phyloP scores from a whole-genome alignment of 2,797 vertebrate genomes.

The Artibeus lituratus region DNA sequence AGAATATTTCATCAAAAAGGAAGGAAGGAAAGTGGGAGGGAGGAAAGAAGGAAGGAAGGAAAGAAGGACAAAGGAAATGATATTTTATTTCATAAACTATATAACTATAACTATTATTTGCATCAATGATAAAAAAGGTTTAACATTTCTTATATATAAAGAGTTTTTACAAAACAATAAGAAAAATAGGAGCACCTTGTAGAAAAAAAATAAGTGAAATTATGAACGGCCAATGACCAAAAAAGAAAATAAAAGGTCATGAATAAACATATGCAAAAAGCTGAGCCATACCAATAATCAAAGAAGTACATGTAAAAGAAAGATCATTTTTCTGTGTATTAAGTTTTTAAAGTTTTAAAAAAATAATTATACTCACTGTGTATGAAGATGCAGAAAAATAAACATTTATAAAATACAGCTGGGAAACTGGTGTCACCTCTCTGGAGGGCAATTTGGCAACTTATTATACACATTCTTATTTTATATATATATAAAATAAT shows the following conservation, averaged over 20 bases:
- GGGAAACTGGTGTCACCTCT: background rate
- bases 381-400: background rate
- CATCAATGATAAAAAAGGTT: background rate
- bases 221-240: background rate
- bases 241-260: background rate
- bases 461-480: background rate
- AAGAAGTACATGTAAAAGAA: background rate
- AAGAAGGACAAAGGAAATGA: background rate
- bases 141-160: background rate
- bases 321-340: background rate
- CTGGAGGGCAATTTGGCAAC: background rate
- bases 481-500: slow-evolving; percentile 11
- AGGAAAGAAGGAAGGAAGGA: rapidly evolving
- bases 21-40: background rate
- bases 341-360: background rate
- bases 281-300: background rate
- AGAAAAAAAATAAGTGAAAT: background rate
- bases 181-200: background rate
- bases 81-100: background rate
- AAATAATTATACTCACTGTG: background rate
- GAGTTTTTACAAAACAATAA: background rate
- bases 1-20: background rate
- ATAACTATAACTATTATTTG: background rate
- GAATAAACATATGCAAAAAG: background rate
- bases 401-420: background rate